Conservation (phyloP, 1,140 invertebrate genomes). For the Drosophila arawakana region DNA sequence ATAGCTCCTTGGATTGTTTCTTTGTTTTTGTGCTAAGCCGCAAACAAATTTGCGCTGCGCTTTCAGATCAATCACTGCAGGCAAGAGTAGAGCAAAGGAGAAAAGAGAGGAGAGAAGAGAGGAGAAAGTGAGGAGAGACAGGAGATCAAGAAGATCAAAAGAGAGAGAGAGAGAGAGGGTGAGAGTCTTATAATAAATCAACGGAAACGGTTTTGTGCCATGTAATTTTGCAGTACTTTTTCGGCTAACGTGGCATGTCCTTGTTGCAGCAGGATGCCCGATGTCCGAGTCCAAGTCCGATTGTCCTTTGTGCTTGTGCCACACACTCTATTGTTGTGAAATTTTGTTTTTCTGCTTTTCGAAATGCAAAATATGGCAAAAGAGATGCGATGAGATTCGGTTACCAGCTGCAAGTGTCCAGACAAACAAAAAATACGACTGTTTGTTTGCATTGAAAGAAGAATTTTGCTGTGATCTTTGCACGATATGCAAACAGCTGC, state of each 20-base stretch:
- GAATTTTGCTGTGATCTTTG: conserved; percentile 64
- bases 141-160: background rate
- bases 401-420: conserved; percentile 40
- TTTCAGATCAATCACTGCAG: conserved; percentile 64
- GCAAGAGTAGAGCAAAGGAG: background rate
- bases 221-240: conserved; percentile 44
- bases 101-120: too few relatives aligned
- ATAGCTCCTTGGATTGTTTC: conserved; percentile 32
- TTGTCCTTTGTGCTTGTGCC: conserved; percentile 52
- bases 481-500: conserved; percentile 76
- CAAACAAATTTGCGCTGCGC: conserved; percentile 66
- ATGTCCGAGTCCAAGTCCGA: conserved; percentile 4
- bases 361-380: conserved; percentile 71
- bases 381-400: conserved; percentile 3
- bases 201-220: conserved; percentile 45
- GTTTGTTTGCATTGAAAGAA: conserved; percentile 53
- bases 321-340: conserved; percentile 51
- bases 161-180: background rate
- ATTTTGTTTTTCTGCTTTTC: conserved; percentile 60
- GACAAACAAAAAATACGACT: conserved; percentile 20
- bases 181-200: conserved; percentile 61
- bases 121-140: background rate
- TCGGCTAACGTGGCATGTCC: conserved; percentile 34
- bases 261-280: conserved; percentile 59
- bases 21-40: conserved; percentile 56